These are phyloP conservation scores for Furcifer pardalis DNA, from an alignment of 2,797 vertebrate species.

Conservation along the genomic window DNA sequence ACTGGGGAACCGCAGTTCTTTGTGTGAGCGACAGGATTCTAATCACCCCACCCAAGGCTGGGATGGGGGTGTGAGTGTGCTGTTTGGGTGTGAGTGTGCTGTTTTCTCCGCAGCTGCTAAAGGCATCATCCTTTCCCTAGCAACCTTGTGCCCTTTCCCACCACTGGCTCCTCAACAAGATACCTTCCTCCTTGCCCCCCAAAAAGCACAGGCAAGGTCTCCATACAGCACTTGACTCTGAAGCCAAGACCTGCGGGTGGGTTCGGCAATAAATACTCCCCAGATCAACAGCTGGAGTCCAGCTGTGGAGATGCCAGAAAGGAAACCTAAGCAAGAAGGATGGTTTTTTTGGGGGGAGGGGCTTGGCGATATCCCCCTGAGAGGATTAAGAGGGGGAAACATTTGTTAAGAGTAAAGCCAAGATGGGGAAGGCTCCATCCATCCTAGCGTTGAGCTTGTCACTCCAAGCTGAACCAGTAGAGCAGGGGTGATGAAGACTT, in stretches of 20 bases:
- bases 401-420: constrained; percentile 2
- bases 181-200: neutral
- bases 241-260: neutral
- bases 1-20: too few relatives aligned
- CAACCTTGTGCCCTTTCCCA: neutral
- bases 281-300: constrained; percentile 15
- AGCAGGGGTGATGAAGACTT: neutral
- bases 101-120: neutral
- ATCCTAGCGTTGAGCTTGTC: neutral
- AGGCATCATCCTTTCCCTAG: neutral
- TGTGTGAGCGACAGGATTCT: too few relatives aligned
- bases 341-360: neutral
- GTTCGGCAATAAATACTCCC: constrained; percentile 26
- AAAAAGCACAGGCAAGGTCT: neutral
- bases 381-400: constrained; percentile 1
- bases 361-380: neutral
- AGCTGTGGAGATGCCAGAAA: constrained; percentile 2
- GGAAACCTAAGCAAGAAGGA: constrained; percentile 14
- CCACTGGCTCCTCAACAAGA: neutral
- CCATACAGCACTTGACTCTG: neutral
- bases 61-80: too few relatives aligned
- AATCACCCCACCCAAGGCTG: neutral
- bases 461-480: neutral
- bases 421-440: neutral
- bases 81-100: too few relatives aligned